Percentiles rank a stretch among this genome's conserved stretches.
Evolutionary conservation across 2,113 vertebrate species (phyloP).

Genomic region (Glaucidium brasilianum): DNA sequence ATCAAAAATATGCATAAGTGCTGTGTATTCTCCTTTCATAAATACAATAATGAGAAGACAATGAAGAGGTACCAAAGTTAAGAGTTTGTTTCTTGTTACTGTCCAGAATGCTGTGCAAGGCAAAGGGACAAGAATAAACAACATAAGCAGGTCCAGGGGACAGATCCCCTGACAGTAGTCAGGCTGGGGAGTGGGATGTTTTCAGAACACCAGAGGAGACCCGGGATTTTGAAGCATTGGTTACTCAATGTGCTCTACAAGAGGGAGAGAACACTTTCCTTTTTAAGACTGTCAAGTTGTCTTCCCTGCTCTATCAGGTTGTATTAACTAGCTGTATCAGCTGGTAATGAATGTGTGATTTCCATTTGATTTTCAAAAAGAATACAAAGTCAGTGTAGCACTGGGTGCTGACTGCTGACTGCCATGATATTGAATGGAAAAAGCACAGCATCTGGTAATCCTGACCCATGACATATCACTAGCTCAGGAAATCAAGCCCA

Average conservation of each 20-base stretch:
- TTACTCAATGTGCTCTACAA: not conserved
- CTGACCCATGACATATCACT: not conserved
- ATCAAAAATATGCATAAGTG: not conserved
- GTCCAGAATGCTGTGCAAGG: not conserved
- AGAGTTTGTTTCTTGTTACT: not conserved
- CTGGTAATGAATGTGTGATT: not conserved
- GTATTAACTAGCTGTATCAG: not conserved
- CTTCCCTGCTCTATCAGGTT: not conserved
- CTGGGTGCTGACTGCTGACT: not conserved
- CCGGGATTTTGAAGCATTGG: not conserved
- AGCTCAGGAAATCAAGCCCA: not conserved
- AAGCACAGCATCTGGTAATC: not conserved
- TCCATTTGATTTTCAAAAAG: not conserved
- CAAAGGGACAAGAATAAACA: not conserved
- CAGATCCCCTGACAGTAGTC: not conserved
- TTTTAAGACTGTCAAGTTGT: not conserved
- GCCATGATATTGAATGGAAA: not conserved
- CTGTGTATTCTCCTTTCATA: not conserved
- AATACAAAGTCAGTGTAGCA: not conserved
- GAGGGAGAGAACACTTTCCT: not conserved
- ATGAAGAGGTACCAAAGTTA: not conserved
- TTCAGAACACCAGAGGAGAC: not conserved
- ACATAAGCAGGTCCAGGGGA: not conserved
- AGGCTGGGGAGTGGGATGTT: not conserved
- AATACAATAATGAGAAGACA: not conserved